Percentiles rank a stretch among this genome's conserved stretches.
These are phyloP conservation scores for Neocrepidodera transversa DNA, from an alignment of 2,888 invertebrate genomes.

Conservation along the genomic window DNA sequence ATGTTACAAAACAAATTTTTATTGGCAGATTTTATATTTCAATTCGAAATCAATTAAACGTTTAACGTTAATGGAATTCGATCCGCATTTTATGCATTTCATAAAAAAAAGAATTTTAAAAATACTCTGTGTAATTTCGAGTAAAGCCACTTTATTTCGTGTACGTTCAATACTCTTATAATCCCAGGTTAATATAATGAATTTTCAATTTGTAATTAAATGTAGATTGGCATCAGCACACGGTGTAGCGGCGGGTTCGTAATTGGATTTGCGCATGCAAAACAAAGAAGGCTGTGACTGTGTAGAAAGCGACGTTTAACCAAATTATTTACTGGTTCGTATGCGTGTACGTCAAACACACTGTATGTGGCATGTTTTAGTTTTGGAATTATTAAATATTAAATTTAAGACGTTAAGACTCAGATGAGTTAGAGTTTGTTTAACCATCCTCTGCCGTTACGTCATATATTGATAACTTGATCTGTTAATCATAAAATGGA, in stretches of 20 bases:
- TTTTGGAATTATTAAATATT: too few species aligned
- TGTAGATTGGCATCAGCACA: slow-evolving; percentile 38
- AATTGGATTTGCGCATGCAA: slow-evolving; percentile 36
- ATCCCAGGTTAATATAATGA: slow-evolving; percentile 45
- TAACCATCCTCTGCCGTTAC: too few species aligned
- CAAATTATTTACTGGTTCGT: slow-evolving; percentile 15
- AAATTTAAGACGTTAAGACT: too few species aligned
- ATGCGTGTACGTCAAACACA: slow-evolving; percentile 3
- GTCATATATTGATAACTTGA: too few species aligned
- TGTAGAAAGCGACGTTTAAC: slow-evolving; percentile 28
- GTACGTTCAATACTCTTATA: slow-evolving; percentile 37
- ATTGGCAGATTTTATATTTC: slow-evolving; percentile 5
- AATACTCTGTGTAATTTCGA: slow-evolving; percentile 16
- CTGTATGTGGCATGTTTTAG: slow-evolving; percentile 6
- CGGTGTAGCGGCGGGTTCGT: slow-evolving; percentile 19
- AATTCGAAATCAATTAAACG: slow-evolving; percentile 20
- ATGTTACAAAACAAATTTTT: neutral
- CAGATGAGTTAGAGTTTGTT: too few species aligned
- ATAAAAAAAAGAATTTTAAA: slow-evolving; percentile 5
- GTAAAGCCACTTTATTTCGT: slow-evolving; percentile 23
- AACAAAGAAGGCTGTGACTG: slow-evolving; percentile 32
- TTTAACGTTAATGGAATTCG: slow-evolving; percentile 5
- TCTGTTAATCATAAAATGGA: too few species aligned
- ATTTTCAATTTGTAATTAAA: slow-evolving; percentile 48
- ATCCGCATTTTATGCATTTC: slow-evolving; percentile 12